Percentiles rank a stretch among this genome's conserved stretches.
phyloP scores from a whole-genome alignment of 2,797 vertebrate species.

The Yasuhikotakia modesta region DNA sequence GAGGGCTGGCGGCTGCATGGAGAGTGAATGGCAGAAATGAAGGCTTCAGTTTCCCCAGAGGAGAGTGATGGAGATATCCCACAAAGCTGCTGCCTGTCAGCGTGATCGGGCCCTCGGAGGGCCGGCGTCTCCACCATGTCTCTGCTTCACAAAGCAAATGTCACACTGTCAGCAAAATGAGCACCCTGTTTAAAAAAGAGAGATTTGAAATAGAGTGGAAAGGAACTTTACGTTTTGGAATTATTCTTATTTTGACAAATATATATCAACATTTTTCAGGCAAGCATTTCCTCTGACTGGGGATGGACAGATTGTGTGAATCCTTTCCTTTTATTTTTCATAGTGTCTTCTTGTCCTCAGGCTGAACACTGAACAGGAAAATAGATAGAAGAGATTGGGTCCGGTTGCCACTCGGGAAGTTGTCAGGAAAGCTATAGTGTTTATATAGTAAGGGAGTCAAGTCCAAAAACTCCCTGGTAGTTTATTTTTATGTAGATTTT shows the following conservation, averaged over 20 bases:
- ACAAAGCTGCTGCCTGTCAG: conserved; percentile 77
- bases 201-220: conserved; percentile 34
- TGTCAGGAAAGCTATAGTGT: background rate
- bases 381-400: conserved; percentile 47
- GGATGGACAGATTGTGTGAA: background rate
- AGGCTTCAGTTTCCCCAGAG: conserved; percentile 64
- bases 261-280: conserved; percentile 18
- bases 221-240: conserved; percentile 29
- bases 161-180: conserved; percentile 65
- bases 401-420: background rate
- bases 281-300: conserved; percentile 32
- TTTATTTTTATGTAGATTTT: too few species aligned
- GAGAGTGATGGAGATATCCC: conserved; percentile 72
- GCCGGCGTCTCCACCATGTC: conserved; percentile 70
- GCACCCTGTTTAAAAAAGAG: conserved; percentile 28
- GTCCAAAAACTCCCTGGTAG: background rate
- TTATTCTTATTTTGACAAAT: conserved; percentile 41
- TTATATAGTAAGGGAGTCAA: background rate
- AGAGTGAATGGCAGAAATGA: conserved; percentile 47
- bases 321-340: background rate
- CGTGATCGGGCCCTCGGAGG: conserved; percentile 70
- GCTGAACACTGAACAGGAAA: conserved; percentile 41
- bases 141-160: conserved; percentile 78
- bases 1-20: conserved; percentile 52
- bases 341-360: conserved; percentile 38